Evolutionary conservation across 2,113 vertebrate species (phyloP).

Genomic region (Podiceps cristatus): DNA sequence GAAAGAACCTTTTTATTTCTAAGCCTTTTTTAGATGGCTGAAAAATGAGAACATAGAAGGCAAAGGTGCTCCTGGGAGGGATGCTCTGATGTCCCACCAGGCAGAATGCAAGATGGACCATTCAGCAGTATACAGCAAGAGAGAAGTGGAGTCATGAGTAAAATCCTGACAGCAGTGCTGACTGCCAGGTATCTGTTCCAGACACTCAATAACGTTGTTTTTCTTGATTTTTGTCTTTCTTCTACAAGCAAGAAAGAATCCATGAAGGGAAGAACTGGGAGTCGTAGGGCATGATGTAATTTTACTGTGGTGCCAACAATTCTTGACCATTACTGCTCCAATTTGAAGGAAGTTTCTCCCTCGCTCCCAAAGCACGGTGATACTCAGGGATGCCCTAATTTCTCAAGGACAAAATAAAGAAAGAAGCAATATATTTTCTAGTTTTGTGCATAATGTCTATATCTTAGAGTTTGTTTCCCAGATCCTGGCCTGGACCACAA

Average conservation of each 20-base stretch:
- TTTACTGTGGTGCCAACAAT: neutral
- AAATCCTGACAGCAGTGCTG: neutral
- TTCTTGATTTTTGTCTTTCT: neutral
- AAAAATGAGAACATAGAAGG: neutral
- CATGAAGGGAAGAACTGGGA: neutral
- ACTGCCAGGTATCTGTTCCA: neutral
- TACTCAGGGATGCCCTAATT: neutral
- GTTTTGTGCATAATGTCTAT: neutral
- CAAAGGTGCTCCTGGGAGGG: neutral
- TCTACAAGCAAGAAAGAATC: neutral
- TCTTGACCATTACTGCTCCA: neutral
- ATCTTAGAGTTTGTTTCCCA: neutral
- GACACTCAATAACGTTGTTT: neutral
- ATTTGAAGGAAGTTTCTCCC: neutral
- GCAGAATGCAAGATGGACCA: neutral
- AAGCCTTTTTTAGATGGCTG: neutral
- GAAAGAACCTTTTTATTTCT: neutral
- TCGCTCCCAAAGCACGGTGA: neutral
- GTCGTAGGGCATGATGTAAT: rapidly evolving
- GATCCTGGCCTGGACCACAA: neutral
- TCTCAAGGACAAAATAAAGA: neutral
- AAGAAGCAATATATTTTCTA: neutral
- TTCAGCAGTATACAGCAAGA: neutral
- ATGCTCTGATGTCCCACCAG: neutral
- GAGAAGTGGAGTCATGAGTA: neutral